Conservation (phyloP, 2,113 vertebrate species). For the Pteruthius melanotis region DNA sequence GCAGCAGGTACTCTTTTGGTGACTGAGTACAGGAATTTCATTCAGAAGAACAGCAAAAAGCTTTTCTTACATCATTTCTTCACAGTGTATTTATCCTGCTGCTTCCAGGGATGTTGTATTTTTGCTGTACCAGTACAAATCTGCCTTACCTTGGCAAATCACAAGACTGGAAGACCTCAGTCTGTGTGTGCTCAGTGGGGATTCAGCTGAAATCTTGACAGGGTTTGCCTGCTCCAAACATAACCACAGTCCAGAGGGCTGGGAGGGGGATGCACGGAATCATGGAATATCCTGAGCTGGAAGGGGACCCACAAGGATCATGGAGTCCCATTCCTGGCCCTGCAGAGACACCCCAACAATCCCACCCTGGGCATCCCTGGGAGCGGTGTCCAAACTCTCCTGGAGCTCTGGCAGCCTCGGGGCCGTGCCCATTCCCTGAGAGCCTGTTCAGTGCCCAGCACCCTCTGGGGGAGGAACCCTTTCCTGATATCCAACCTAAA, state of each 20-base stretch:
- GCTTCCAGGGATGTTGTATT: neutral
- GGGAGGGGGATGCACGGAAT: neutral
- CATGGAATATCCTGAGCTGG: neutral
- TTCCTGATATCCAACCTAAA: fast-evolving
- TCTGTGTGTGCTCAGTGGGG: neutral
- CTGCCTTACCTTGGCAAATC: neutral
- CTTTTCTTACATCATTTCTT: neutral
- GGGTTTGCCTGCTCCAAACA: neutral
- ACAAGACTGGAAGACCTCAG: neutral
- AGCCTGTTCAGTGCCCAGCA: neutral
- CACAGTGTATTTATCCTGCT: neutral
- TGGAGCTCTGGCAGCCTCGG: neutral
- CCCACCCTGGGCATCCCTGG: neutral
- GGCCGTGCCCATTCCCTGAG: fast-evolving
- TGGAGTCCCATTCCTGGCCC: neutral
- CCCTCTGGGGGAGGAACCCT: neutral
- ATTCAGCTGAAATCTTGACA: neutral
- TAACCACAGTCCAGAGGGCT: neutral
- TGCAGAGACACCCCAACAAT: neutral
- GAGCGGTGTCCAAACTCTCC: fast-evolving
- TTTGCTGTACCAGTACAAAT: neutral
- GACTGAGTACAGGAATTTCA: slow-evolving; percentile 47
- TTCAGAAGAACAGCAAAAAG: slow-evolving; percentile 33
- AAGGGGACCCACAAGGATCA: neutral
- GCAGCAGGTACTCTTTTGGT: slow-evolving; percentile 39